Evolutionary conservation across 2,888 invertebrate genomes (phyloP), one percentile per base, ranked within the genome.

Genomic region (Ectemnius lituratus): DNA sequence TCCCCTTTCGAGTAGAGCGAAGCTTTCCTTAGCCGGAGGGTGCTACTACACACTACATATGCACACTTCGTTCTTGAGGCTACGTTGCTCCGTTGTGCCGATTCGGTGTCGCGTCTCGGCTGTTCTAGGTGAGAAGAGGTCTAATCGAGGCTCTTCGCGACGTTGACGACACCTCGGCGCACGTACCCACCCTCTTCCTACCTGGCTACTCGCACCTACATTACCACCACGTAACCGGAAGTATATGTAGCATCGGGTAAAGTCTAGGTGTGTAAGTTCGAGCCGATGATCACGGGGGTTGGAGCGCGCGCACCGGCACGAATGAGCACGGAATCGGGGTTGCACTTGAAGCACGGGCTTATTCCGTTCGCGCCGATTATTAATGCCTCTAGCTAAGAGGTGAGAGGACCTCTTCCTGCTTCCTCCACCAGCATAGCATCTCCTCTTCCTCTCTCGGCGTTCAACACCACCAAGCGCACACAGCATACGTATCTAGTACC

Each of bases 351-450:
- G 49, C 72, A 62, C 56, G 67, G 63, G 79, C 76, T 69, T 37
- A 37, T 11, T 37, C 64, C 64, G 70, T 58, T 74, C 70, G 62
- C 58, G 67, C 67, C 67, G 75, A 75, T 78, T 78, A 78, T 78
- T 78, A 74, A 73, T 61, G 70, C 60, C 67, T 67, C 23, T 23
- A 23, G 66, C 62, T 74, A 70, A 71, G 65, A 76, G 76, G 76
- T 75, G 75, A 75, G 75, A 75, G 76, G 70, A 52, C 67, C 58
- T 27, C 20, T 76, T 37, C 37, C 37, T 37, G 37, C 37, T 37
- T 37, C 37, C 37, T 37, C 37, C 23, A 3, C 23, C 2, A 2
- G 2, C 23, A 3, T 3, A 2, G 2, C 23, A 3, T 3, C 23
- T 23, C 23, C 23, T 23, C 23, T 3, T 23, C 23, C 23, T 23